These are phyloP conservation scores for Drosophila tristis DNA, from an alignment of 1,140 invertebrate species.

Conservation along the genomic window DNA sequence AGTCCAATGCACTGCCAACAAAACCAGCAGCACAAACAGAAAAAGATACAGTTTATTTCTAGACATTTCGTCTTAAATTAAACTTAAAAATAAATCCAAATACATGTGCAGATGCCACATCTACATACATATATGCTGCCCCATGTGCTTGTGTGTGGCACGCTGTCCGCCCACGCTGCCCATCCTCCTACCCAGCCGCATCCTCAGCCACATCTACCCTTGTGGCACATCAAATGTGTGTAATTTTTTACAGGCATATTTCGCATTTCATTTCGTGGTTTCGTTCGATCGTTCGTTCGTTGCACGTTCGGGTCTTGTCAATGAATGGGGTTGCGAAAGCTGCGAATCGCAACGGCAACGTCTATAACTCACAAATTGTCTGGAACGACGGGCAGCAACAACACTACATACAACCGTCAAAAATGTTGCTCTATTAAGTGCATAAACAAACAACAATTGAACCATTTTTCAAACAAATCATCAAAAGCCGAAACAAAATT, in stretches of 20 bases:
- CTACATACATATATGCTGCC: neutral
- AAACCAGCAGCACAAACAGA: slow-evolving; percentile 8
- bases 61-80: slow-evolving; percentile 68
- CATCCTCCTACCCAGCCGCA: no score
- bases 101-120: neutral
- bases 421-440: slow-evolving; percentile 12
- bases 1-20: slow-evolving; percentile 65
- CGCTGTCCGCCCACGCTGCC: slow-evolving; percentile 25
- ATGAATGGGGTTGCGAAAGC: slow-evolving; percentile 24
- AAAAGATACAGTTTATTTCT: slow-evolving; percentile 62
- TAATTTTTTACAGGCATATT: slow-evolving; percentile 29
- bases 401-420: neutral
- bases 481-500: slow-evolving; percentile 17
- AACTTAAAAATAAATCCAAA: slow-evolving; percentile 60
- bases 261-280: slow-evolving; percentile 5
- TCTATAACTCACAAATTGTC: slow-evolving; percentile 1
- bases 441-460: slow-evolving; percentile 32
- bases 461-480: slow-evolving; percentile 17
- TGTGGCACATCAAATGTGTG: slow-evolving; percentile 1
- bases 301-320: slow-evolving; percentile 27
- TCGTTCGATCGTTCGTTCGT: neutral
- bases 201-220: no score
- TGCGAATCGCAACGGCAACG: no score
- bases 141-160: slow-evolving; percentile 19
- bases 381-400: neutral